Evolutionary conservation across 2,113 vertebrate species (phyloP).

Genomic region (Eretmodus cyanostictus): DNA sequence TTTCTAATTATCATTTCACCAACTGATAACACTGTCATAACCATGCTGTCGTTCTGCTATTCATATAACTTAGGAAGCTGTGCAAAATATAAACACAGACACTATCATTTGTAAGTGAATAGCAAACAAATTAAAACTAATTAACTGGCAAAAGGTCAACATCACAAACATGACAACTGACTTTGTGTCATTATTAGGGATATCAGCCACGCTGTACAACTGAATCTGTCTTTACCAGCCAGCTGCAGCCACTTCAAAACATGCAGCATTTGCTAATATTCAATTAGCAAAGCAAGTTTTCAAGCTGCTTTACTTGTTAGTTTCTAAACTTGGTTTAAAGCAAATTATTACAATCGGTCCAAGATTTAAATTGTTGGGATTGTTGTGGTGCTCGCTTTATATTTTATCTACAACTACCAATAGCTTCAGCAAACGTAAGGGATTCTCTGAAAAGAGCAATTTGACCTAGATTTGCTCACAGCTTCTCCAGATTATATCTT

Average conservation of each 20-base stretch:
- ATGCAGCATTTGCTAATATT: neutral
- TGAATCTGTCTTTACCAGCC: neutral
- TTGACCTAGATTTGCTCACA: neutral
- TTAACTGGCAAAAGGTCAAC: neutral
- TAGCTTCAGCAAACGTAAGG: neutral
- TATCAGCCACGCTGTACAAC: neutral
- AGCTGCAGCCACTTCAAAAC: neutral
- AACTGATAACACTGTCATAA: neutral
- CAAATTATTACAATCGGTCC: neutral
- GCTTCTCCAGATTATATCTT: slow-evolving; percentile 2
- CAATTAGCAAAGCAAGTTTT: neutral
- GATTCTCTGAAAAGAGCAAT: neutral
- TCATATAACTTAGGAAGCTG: neutral
- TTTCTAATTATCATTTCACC: neutral
- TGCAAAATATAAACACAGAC: neutral
- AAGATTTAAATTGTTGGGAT: neutral
- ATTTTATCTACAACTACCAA: neutral
- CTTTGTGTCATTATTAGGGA: neutral
- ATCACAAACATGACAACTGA: neutral
- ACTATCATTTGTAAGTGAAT: neutral
- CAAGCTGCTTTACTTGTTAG: neutral
- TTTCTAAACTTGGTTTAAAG: neutral
- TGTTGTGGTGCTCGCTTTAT: neutral
- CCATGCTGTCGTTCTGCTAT: neutral
- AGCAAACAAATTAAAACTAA: neutral